phyloP scores from a whole-genome alignment of 2,113 vertebrate genomes.

The Pelvicachromis taeniatus region DNA sequence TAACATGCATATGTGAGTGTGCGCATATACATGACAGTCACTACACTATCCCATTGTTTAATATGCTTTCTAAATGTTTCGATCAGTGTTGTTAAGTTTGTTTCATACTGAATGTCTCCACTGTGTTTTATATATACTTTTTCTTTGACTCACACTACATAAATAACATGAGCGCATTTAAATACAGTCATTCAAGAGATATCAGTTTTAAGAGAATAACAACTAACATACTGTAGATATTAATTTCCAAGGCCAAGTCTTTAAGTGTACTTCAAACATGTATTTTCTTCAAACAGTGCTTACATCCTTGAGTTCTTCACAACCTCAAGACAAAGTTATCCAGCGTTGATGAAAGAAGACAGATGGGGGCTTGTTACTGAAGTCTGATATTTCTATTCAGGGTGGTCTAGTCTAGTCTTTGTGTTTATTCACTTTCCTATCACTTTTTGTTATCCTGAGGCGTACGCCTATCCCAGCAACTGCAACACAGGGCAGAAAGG shows the following conservation, averaged over 20 bases:
- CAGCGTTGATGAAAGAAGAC: background rate
- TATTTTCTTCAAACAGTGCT: background rate
- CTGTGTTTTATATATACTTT: background rate
- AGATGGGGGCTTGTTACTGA: background rate
- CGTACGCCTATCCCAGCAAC: accelerated
- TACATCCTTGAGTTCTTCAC: background rate
- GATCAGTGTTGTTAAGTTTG: background rate
- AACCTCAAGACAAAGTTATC: background rate
- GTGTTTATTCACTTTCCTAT: background rate
- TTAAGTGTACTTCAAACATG: background rate
- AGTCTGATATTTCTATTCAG: background rate
- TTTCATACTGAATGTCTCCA: background rate
- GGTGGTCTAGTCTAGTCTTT: background rate
- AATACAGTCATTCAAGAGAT: background rate
- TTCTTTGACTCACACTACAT: background rate
- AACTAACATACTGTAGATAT: background rate
- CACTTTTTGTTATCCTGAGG: accelerated
- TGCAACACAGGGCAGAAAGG: background rate
- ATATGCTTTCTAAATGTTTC: background rate
- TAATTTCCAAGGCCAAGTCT: background rate
- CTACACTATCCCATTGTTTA: background rate
- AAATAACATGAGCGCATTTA: background rate
- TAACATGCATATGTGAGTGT: background rate
- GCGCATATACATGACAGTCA: accelerated
- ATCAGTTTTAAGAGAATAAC: background rate